A percentile compares a stretch with the other conserved stretches of the same genome.
phyloP scores from a whole-genome alignment of 2,797 vertebrate species.

The Dendrocincla tyrannina region DNA sequence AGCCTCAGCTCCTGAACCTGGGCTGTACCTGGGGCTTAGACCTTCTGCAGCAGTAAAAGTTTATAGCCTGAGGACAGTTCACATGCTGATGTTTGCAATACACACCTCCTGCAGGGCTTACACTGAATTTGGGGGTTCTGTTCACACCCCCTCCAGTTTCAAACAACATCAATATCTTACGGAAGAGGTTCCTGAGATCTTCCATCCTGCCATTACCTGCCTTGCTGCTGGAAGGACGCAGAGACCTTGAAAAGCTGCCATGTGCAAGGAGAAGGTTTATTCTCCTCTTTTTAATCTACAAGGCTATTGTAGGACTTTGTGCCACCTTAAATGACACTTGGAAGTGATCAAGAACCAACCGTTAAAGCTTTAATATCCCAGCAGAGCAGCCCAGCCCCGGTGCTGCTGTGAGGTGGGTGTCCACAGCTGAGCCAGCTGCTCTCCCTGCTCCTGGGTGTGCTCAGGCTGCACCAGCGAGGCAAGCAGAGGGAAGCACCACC shows the following conservation, averaged over 20 bases:
- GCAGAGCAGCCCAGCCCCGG: neutral
- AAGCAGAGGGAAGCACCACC: neutral
- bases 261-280: neutral
- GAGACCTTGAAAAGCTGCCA: neutral
- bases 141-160: neutral
- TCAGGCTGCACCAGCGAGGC: neutral
- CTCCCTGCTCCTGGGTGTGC: neutral
- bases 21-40: neutral
- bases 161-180: neutral
- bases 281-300: neutral
- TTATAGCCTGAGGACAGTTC: neutral
- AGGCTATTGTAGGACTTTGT: neutral
- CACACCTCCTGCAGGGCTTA: neutral
- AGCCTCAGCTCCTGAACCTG: neutral
- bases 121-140: neutral
- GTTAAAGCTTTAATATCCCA: neutral
- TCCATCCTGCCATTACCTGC: neutral
- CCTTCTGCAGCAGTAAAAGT: neutral
- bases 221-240: neutral
- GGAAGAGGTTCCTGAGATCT: neutral
- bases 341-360: neutral
- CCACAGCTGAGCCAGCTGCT: neutral
- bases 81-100: rapidly evolving
- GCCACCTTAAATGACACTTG: neutral
- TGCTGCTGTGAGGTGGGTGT: neutral